Base-by-base conservation (phyloP, 2,797 vertebrate species). In the Epinephelus malabaricus region DNA sequence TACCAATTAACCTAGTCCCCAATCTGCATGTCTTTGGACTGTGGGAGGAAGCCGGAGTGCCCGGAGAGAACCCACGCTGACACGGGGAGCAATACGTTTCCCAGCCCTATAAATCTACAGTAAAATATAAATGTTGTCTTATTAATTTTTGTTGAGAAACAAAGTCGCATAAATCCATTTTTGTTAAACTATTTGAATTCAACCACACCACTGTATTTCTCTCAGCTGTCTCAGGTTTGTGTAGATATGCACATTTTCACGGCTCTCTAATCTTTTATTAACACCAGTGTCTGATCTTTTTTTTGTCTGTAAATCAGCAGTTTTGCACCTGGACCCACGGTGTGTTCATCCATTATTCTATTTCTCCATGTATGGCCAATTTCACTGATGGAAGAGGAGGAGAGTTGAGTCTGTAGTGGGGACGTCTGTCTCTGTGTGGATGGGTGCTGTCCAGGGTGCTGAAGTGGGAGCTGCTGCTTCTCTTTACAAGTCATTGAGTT, bases 371-470 rank as follows among this genome's bases (percentile, higher is more conserved):
- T 19, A 21, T 21, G 64, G 51, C 19, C 55, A 17, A 1, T 19
- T 45, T 19, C 7, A 30, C 8, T 6, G 55, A 10, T 25, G 13
- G 13, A 3, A 14, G 0, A 3, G 27, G 3, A 45, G 34, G 25
- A 0, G 3, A n/a, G 21, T 27, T 17, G 3, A 34, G 63, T 17
- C 12, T 1, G 15, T 38, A 5, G 25, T 13, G 9, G 10, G 7
- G 34, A 12, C 2, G 43, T 15, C 27, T 3, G 49, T 74, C 6
- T 67, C n/a, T 50, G 47, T 9, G 47, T 40, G 34, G 49, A 10
- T 53, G 40, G 83, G 70, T 13, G 89, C 92, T 94, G 90, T 93
- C 93, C 93, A 78, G 2, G 89, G 93, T 94, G 82, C 94, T 93
- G 89, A 4, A 23, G 68, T 5, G 3, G 1, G 0, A 6, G 17